phyloP scores from a whole-genome alignment of 2,888 invertebrate species.

The Drosophila neonasuta region DNA sequence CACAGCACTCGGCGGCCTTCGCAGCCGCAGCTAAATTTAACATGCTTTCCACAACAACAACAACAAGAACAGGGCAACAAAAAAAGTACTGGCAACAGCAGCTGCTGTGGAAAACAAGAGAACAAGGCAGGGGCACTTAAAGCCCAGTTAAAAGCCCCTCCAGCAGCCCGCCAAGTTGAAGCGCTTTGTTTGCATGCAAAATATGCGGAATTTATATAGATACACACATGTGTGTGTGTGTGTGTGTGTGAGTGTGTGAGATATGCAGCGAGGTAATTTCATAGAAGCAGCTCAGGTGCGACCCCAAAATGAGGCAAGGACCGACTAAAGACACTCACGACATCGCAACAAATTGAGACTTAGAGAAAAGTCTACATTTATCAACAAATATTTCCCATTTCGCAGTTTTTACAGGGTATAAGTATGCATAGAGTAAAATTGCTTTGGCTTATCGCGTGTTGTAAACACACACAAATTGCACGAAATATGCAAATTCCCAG shows the following conservation, averaged over 20 bases:
- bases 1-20: constrained; percentile 48
- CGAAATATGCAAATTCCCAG: constrained; percentile 50
- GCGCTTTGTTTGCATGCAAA: constrained; percentile 57
- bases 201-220: constrained; percentile 49
- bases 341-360: too few relatives aligned
- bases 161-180: constrained; percentile 43
- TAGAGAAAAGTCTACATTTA: too few relatives aligned
- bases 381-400: too few relatives aligned
- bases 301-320: background rate
- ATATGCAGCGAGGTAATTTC: constrained; percentile 54
- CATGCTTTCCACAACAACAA: constrained; percentile 47
- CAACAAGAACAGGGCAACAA: constrained; percentile 3
- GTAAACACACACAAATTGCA: constrained; percentile 29
- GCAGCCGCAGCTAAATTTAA: constrained; percentile 64
- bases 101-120: constrained; percentile 2
- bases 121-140: constrained; percentile 52
- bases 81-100: background rate
- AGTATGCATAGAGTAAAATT: constrained; percentile 16
- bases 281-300: constrained; percentile 41
- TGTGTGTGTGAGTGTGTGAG: constrained; percentile 9
- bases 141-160: constrained; percentile 33
- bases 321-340: constrained; percentile 5
- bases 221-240: constrained; percentile 5
- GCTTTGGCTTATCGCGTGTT: constrained; percentile 26
- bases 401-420: constrained; percentile 1